phyloP scores from a whole-genome alignment of 2,888 invertebrate species.

The Cephus nigrinus region DNA sequence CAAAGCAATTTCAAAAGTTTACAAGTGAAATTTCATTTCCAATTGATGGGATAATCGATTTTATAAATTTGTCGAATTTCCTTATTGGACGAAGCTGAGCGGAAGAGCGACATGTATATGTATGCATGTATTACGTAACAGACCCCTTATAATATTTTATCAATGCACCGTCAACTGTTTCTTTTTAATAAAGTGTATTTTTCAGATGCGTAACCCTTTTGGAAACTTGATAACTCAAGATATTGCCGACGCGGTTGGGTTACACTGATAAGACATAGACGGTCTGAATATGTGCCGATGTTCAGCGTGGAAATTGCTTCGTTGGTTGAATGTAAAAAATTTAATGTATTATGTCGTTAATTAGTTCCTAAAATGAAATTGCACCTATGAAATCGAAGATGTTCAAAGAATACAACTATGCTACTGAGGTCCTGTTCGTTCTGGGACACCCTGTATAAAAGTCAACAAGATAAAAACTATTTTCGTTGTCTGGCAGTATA shows the following conservation, averaged over 20 bases:
- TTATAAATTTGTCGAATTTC: too few species aligned
- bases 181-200: too few species aligned
- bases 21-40: too few species aligned
- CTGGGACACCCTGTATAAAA: background rate
- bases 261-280: background rate
- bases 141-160: too few species aligned
- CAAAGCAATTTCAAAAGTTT: too few species aligned
- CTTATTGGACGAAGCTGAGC: too few species aligned
- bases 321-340: background rate
- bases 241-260: background rate
- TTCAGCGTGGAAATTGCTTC: background rate
- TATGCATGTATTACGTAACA: too few species aligned
- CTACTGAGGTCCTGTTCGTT: background rate
- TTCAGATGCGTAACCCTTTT: background rate
- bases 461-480: background rate
- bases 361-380: background rate
- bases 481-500: background rate
- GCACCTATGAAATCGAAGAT: background rate
- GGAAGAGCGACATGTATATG: too few species aligned
- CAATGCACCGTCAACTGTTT: too few species aligned
- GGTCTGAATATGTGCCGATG: background rate
- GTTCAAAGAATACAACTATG: background rate
- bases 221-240: background rate
- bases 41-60: too few species aligned
- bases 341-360: background rate